phyloP scores from a whole-genome alignment of 1,140 invertebrate species.

The Pachypeltis micranthus region DNA sequence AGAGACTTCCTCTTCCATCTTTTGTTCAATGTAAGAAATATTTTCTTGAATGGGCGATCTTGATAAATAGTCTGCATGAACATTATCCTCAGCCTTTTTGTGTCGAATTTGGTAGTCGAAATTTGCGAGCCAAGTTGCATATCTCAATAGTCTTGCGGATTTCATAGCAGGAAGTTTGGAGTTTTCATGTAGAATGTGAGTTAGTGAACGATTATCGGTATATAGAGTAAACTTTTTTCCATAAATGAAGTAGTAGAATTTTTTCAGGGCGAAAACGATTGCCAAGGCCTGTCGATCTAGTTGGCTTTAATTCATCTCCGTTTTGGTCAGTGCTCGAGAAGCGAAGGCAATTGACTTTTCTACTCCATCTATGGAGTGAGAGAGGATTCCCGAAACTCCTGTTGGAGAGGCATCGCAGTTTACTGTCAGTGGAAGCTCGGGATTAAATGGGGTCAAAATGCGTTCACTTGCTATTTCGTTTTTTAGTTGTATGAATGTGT shows the following conservation, averaged over 20 bases:
- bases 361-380: neutral
- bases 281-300: constrained; percentile 40
- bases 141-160: neutral
- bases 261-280: constrained; percentile 35
- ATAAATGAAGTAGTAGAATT: constrained; percentile 36
- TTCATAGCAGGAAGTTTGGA: neutral
- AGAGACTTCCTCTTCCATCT: no score
- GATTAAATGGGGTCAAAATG: no score
- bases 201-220: constrained; percentile 40
- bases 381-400: no score
- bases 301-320: constrained; percentile 36
- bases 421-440: no score
- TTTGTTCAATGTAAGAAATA: neutral
- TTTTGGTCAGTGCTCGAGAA: constrained; percentile 32
- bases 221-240: constrained; percentile 36
- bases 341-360: constrained; percentile 30
- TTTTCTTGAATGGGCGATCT: neutral
- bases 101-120: neutral
- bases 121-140: neutral
- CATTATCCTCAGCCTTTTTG: neutral
- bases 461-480: no score
- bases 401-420: no score
- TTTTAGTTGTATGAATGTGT: no score
- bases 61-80: neutral
- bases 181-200: constrained; percentile 30